phyloP scores from a whole-genome alignment of 2,888 invertebrate genomes.

The Dasysyrphus tricinctus region DNA sequence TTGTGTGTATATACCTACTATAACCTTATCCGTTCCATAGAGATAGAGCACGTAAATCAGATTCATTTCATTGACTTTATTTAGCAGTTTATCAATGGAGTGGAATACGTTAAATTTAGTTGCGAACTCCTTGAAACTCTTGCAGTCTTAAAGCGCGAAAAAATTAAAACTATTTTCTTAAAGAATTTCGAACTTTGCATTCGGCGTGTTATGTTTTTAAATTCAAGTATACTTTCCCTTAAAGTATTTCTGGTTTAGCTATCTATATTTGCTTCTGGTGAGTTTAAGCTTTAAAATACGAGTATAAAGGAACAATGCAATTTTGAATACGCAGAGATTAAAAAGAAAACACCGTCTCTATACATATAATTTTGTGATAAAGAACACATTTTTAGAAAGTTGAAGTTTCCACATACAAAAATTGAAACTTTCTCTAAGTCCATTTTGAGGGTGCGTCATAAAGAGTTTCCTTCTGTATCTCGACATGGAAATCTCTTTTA shows the following conservation, averaged over 20 bases:
- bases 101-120: conserved; percentile 54
- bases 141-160: not conserved
- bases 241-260: not conserved
- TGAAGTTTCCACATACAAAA: conserved; percentile 9
- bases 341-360: not conserved
- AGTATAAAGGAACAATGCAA: not conserved
- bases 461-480: conserved; percentile 45
- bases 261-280: too few species aligned
- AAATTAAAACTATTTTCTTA: not conserved
- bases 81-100: conserved; percentile 46
- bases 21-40: not conserved
- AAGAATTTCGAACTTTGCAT: not conserved
- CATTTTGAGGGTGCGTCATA: conserved; percentile 40
- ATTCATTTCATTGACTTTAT: conserved; percentile 60
- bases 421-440: conserved; percentile 48
- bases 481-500: conserved; percentile 58
- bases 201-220: not conserved
- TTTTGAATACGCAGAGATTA: not conserved
- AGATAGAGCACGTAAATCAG: conserved; percentile 51
- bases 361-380: not conserved
- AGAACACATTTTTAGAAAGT: not conserved
- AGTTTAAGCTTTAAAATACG: not conserved
- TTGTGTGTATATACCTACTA: not conserved
- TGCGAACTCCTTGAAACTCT: conserved; percentile 42
- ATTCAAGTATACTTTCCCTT: not conserved